Conservation (phyloP, 2,888 invertebrate species). For the Ormia ochracea region DNA sequence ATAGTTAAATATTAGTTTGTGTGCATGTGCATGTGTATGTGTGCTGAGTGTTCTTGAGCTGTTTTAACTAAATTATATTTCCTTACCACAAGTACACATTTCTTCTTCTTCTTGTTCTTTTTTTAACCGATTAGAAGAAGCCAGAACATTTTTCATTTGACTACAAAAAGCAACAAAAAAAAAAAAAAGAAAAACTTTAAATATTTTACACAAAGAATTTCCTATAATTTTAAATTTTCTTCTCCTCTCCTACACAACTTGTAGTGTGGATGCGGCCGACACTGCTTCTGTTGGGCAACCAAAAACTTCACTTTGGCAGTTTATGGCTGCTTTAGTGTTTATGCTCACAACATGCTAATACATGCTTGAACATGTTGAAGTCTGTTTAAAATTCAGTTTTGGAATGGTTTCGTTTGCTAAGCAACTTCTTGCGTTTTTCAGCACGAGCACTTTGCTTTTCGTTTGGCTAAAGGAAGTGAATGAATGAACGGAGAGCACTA, state of each 20-base stretch:
- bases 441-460: too few species aligned
- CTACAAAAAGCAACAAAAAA: conserved; percentile 2
- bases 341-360: conserved; percentile 7
- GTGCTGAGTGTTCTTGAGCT: conserved; percentile 1
- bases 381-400: background rate
- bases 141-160: conserved; percentile 22
- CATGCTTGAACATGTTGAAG: conserved; percentile 26
- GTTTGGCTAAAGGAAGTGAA: background rate
- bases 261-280: background rate
- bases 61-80: conserved; percentile 34
- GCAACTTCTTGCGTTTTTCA: too few species aligned
- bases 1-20: too few species aligned
- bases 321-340: conserved; percentile 1
- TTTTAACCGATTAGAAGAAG: conserved; percentile 25
- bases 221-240: background rate
- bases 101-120: conserved; percentile 3
- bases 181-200: too few species aligned
- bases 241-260: background rate
- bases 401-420: background rate
- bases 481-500: background rate
- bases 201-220: background rate
- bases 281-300: background rate
- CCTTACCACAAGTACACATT: conserved; percentile 30
- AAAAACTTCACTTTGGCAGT: conserved; percentile 6
- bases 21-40: background rate